Conservation (phyloP, 2,113 vertebrate species). For the Ammodytes marinus region DNA sequence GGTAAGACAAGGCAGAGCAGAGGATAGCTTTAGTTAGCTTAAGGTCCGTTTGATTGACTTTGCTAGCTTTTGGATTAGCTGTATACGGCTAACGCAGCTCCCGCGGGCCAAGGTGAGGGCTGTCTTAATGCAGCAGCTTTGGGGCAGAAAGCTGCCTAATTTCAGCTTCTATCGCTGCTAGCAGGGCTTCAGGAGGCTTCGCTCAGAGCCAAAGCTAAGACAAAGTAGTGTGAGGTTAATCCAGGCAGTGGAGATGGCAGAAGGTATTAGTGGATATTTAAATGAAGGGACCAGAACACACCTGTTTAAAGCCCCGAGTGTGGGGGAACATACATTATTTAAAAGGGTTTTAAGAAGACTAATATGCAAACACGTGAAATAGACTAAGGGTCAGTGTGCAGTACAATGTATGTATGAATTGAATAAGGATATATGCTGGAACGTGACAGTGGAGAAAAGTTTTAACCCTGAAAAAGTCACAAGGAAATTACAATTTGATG, state of each 20-base stretch:
- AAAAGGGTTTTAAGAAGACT: conserved; percentile 6
- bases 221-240: conserved; percentile 81
- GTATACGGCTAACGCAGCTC: conserved; percentile 57
- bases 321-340: conserved; percentile 15
- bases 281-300: conserved; percentile 69
- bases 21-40: conserved; percentile 68
- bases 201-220: conserved; percentile 63
- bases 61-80: conserved; percentile 78
- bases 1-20: conserved; percentile 62
- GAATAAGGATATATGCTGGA: neutral
- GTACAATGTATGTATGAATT: neutral
- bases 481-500: conserved; percentile 1
- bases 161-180: conserved; percentile 76
- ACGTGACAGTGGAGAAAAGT: neutral
- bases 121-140: conserved; percentile 79
- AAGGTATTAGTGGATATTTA: conserved; percentile 73
- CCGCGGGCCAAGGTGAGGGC: conserved; percentile 77
- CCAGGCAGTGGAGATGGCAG: conserved; percentile 59
- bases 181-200: conserved; percentile 67
- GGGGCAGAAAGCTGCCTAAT: conserved; percentile 81
- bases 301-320: conserved; percentile 57
- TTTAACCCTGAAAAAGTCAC: neutral
- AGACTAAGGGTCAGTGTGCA: conserved; percentile 3
- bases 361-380: conserved; percentile 16
- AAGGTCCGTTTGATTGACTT: conserved; percentile 77